Conservation (phyloP, 1,140 invertebrate species). For the Drosophila lacteicornis region DNA sequence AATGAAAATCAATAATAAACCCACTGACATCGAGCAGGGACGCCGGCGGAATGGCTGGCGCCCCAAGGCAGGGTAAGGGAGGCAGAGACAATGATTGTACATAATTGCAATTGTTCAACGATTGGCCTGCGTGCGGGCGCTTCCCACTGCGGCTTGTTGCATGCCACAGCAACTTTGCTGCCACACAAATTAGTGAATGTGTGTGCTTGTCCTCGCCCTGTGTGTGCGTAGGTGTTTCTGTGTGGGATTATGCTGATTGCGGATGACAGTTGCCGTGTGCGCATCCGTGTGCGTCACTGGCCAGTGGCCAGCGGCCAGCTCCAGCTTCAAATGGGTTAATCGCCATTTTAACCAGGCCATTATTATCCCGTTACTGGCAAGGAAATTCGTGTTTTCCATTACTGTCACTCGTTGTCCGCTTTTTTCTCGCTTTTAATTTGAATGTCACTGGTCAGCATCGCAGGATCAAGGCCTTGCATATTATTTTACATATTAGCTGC, state of each 20-base stretch:
- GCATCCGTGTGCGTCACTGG: slow-evolving; percentile 28
- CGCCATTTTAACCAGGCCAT: slow-evolving; percentile 22
- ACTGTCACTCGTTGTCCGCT: not conserved
- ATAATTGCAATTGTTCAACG: slow-evolving; percentile 62
- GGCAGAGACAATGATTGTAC: slow-evolving; percentile 48
- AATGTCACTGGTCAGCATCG: not conserved
- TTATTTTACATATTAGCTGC: not conserved
- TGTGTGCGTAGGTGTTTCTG: slow-evolving; percentile 1
- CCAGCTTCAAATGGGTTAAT: slow-evolving; percentile 20
- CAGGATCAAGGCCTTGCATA: not conserved
- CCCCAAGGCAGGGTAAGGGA: too few relatives aligned
- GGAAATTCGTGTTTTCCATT: not conserved
- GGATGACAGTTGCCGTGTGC: slow-evolving; percentile 23
- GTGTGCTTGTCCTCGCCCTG: slow-evolving; percentile 4
- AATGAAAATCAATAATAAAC: slow-evolving; percentile 60
- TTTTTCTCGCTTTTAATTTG: not conserved
- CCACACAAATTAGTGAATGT: slow-evolving; percentile 54
- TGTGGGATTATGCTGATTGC: slow-evolving; percentile 16
- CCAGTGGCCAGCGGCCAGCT: too few relatives aligned
- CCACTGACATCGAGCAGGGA: slow-evolving; percentile 17
- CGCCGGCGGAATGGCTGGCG: not conserved
- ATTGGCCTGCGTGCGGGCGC: slow-evolving; percentile 50
- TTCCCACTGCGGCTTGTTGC: slow-evolving; percentile 52
- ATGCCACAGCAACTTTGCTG: slow-evolving; percentile 25
- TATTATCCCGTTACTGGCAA: slow-evolving; percentile 3